These are phyloP conservation scores for Melitaea athalia DNA, from an alignment of 2,888 invertebrate genomes.

Conservation along the genomic window DNA sequence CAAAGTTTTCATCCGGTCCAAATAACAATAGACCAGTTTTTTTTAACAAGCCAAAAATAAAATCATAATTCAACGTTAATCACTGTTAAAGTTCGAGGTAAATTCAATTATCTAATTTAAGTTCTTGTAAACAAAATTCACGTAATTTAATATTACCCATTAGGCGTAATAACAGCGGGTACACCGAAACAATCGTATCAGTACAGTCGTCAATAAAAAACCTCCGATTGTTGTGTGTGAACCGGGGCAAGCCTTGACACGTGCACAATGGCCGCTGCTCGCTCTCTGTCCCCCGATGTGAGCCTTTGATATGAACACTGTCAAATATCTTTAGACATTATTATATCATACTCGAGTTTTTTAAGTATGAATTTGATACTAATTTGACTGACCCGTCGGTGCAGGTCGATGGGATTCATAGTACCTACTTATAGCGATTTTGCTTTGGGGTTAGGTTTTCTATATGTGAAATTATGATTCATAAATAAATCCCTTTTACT, in stretches of 20 bases:
- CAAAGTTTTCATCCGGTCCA: neutral
- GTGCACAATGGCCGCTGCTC: conserved; percentile 7
- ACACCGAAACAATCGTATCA: conserved; percentile 39
- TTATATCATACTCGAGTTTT: neutral
- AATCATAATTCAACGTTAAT: conserved; percentile 16
- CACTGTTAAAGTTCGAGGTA: conserved; percentile 35
- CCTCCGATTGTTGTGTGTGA: conserved; percentile 56
- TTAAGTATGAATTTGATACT: neutral
- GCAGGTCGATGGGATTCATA: neutral
- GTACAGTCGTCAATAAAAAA: conserved; percentile 37
- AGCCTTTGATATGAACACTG: conserved; percentile 3
- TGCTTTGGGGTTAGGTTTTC: too few species aligned
- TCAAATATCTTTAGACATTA: neutral
- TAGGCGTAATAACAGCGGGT: conserved; percentile 20
- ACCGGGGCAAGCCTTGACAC: conserved; percentile 61
- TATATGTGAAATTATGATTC: too few species aligned
- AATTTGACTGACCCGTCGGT: neutral
- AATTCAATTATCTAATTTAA: conserved; percentile 31
- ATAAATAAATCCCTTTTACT: too few species aligned
- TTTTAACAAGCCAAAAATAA: neutral
- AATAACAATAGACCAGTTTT: neutral
- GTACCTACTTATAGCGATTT: too few species aligned
- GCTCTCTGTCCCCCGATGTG: conserved; percentile 5
- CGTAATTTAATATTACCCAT: conserved; percentile 33
- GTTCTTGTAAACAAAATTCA: conserved; percentile 23